These are phyloP conservation scores for Drosophila borealis DNA, from an alignment of 2,888 invertebrate species.

Conservation along the genomic window DNA sequence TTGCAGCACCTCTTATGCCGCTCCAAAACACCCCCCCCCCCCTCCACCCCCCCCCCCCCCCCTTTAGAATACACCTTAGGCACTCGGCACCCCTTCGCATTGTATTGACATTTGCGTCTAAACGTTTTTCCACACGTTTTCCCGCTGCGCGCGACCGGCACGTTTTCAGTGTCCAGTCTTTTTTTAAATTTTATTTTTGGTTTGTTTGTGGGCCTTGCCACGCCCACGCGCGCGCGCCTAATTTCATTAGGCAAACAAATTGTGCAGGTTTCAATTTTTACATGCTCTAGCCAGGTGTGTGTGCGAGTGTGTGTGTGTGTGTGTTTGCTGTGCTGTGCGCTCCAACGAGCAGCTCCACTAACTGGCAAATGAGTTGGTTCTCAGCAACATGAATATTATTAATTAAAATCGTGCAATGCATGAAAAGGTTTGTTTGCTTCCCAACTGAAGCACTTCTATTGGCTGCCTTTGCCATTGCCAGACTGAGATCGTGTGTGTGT, in stretches of 20 bases:
- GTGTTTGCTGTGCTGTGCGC: constrained; percentile 23
- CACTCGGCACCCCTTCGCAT: not conserved
- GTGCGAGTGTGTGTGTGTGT: not conserved
- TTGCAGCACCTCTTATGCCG: constrained; percentile 34
- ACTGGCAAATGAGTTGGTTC: constrained; percentile 23
- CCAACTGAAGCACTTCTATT: constrained; percentile 42
- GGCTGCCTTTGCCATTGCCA: constrained; percentile 27
- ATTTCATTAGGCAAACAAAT: constrained; percentile 68
- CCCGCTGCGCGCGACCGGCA: constrained; percentile 3
- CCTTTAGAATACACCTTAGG: not conserved
- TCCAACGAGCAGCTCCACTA: constrained; percentile 7
- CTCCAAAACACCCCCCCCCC: not conserved
- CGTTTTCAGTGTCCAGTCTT: constrained; percentile 11
- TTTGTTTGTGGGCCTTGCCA: not conserved
- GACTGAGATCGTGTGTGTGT: constrained; percentile 1
- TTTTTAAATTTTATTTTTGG: not conserved
- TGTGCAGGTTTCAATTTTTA: constrained; percentile 27
- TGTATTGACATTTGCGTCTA: constrained; percentile 50
- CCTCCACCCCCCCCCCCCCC: not conserved
- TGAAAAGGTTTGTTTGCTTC: constrained; percentile 67
- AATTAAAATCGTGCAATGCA: constrained; percentile 81
- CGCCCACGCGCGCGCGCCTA: constrained; percentile 37
- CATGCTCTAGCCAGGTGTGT: not conserved
- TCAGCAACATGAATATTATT: constrained; percentile 68
- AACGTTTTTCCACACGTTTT: constrained; percentile 37